Conservation (phyloP, 2,888 invertebrate genomes). For the Orthosia cruda region DNA sequence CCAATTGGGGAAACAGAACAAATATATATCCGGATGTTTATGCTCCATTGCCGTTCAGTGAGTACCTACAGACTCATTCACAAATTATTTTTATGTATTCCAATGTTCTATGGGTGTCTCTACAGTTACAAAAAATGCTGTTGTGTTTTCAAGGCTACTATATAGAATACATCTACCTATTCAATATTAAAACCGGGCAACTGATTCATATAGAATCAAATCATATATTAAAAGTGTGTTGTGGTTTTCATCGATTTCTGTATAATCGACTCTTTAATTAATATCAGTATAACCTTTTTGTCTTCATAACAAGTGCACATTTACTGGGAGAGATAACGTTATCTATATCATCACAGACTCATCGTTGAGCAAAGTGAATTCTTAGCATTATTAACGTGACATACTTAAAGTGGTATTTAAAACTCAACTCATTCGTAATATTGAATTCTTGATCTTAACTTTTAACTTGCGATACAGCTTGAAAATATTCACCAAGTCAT, state of each 20-base stretch:
- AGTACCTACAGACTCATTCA: slow-evolving; percentile 86
- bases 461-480: slow-evolving; percentile 12
- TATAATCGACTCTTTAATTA: not conserved
- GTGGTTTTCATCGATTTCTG: slow-evolving; percentile 15
- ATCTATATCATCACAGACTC: slow-evolving; percentile 47
- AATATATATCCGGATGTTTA: slow-evolving; percentile 94
- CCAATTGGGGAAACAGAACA: slow-evolving; percentile 87
- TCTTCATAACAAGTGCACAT: slow-evolving; percentile 28
- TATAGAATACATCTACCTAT: slow-evolving; percentile 10
- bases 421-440: slow-evolving; percentile 39
- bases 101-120: slow-evolving; percentile 48
- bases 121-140: slow-evolving; percentile 33
- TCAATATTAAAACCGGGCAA: slow-evolving; percentile 12
- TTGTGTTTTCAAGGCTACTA: slow-evolving; percentile 42
- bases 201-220: not conserved
- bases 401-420: slow-evolving; percentile 20
- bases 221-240: not conserved
- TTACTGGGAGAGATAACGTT: slow-evolving; percentile 47
- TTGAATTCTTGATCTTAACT: slow-evolving; percentile 35
- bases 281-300: slow-evolving; percentile 23
- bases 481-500: slow-evolving; percentile 26
- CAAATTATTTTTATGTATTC: slow-evolving; percentile 44
- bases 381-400: slow-evolving; percentile 44
- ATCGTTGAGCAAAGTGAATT: slow-evolving; percentile 38
- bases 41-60: slow-evolving; percentile 95